A percentile compares a stretch with the other conserved stretches of the same genome.
These are phyloP conservation scores for Neotragus moschatus DNA, from an alignment of 2,113 vertebrate species.

Conservation along the genomic window DNA sequence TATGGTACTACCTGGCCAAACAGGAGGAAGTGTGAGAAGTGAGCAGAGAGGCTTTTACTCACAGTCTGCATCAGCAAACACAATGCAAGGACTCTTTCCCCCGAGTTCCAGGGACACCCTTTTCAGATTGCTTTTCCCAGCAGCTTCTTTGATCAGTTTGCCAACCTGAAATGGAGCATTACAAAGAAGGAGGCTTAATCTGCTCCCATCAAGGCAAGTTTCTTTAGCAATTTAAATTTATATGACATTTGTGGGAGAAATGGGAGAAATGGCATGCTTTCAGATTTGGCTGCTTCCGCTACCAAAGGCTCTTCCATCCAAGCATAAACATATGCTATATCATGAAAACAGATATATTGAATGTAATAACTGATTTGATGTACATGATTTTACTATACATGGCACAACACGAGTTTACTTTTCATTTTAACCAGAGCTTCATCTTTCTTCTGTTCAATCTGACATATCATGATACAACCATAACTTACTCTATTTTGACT, in stretches of 20 bases:
- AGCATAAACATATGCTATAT: not conserved
- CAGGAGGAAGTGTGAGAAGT: not conserved
- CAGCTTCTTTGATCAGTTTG: constrained; percentile 89
- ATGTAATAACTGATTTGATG: not conserved
- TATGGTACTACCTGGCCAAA: not conserved
- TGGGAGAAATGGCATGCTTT: not conserved
- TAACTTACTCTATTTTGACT: not conserved
- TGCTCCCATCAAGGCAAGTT: not conserved
- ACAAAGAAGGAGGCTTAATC: not conserved
- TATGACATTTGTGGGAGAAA: not conserved
- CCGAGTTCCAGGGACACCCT: constrained; percentile 91
- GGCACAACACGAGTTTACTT: not conserved
- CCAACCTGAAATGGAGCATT: constrained; percentile 84
- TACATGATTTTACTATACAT: not conserved
- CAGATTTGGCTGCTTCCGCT: not conserved
- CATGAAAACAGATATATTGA: not conserved
- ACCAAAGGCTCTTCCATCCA: not conserved
- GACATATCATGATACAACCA: not conserved
- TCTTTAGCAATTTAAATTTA: not conserved
- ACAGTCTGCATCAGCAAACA: constrained; percentile 92
- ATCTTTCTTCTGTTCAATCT: not conserved
- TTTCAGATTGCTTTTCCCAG: constrained; percentile 91
- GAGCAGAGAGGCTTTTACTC: constrained; percentile 69
- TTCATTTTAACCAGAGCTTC: not conserved
- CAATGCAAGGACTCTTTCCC: constrained; percentile 91